These are phyloP conservation scores for Agriopis leucophaearia DNA, from an alignment of 2,888 invertebrate genomes.

Conservation along the genomic window DNA sequence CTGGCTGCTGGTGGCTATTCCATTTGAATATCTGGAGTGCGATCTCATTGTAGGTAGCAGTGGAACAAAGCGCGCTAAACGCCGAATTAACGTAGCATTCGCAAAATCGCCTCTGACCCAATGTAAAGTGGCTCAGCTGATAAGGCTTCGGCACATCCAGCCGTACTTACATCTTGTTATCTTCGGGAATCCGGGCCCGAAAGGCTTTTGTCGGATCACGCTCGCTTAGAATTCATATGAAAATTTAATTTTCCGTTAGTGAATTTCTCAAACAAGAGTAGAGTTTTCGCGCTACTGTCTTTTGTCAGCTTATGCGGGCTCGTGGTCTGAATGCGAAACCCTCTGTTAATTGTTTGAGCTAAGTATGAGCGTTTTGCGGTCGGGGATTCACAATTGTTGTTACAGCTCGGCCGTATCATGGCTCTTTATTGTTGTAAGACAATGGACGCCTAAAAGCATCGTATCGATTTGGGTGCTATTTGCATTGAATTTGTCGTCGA, in stretches of 20 bases:
- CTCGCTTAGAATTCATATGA: constrained; percentile 78
- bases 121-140: constrained; percentile 72
- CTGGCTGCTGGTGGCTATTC: constrained; percentile 62
- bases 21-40: constrained; percentile 76
- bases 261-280: constrained; percentile 75
- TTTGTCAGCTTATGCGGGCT: constrained; percentile 78
- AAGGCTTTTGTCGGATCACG: constrained; percentile 79
- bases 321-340: constrained; percentile 73
- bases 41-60: constrained; percentile 65
- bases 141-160: constrained; percentile 71
- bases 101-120: constrained; percentile 76
- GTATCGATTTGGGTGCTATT: constrained; percentile 60
- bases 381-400: constrained; percentile 76
- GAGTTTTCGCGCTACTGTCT: constrained; percentile 80
- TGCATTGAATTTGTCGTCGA: constrained; percentile 52
- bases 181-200: constrained; percentile 68
- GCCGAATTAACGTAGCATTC: constrained; percentile 75
- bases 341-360: constrained; percentile 82
- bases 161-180: constrained; percentile 78
- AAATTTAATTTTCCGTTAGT: constrained; percentile 83
- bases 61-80: constrained; percentile 75
- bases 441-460: constrained; percentile 61
- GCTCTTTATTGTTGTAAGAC: constrained; percentile 70
- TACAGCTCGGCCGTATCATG: constrained; percentile 75
- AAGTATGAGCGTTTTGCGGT: constrained; percentile 77